Conservation (phyloP, 2,113 vertebrate species). For the Madoqua kirkii region DNA sequence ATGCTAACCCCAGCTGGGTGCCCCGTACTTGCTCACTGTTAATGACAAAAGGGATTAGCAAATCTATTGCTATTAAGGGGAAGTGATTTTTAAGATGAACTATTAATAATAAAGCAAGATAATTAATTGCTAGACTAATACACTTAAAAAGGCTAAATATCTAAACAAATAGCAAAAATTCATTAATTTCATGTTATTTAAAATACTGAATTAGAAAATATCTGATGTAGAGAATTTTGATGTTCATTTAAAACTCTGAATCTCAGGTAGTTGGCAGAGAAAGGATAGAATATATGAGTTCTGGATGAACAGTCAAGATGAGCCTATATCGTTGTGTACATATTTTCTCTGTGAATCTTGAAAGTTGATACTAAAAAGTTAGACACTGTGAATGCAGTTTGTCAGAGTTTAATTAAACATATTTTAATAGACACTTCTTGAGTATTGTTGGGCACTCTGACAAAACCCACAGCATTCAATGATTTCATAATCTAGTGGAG, state of each 20-base stretch:
- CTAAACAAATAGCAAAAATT: not conserved
- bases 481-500: not conserved
- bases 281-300: not conserved
- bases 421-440: not conserved
- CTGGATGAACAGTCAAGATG: not conserved
- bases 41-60: not conserved
- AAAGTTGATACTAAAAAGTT: not conserved
- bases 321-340: not conserved
- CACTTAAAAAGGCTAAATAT: not conserved
- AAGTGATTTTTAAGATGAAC: not conserved
- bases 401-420: not conserved
- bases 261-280: not conserved
- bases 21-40: not conserved
- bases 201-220: not conserved
- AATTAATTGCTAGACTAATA: not conserved
- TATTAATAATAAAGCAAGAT: constrained; percentile 3
- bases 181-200: not conserved
- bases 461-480: not conserved
- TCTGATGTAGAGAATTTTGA: not conserved
- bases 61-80: not conserved
- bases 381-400: not conserved
- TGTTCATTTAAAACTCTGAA: not conserved
- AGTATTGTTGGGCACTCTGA: not conserved
- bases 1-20: not conserved
- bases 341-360: constrained; percentile 1